Evolutionary conservation across 2,113 vertebrate genomes (phyloP).

Genomic region (Sander lucioperca): DNA sequence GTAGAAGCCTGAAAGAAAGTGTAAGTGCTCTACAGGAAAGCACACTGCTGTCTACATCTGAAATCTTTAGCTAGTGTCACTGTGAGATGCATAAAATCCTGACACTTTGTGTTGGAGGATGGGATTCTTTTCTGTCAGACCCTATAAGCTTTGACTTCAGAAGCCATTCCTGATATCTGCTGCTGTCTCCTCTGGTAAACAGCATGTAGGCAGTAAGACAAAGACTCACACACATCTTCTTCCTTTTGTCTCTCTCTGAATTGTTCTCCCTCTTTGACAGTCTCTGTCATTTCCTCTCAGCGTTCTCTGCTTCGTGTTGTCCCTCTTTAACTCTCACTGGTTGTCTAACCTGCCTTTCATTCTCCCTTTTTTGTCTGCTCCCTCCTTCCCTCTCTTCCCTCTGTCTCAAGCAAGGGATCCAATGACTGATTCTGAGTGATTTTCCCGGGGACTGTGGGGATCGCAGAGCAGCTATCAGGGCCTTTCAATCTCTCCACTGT

Average conservation of each 20-base stretch:
- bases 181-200: conserved; percentile 62
- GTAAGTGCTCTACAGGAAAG: conserved; percentile 30
- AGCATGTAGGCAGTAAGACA: conserved; percentile 64
- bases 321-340: conserved; percentile 69
- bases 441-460: conserved; percentile 88
- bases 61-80: conserved; percentile 51
- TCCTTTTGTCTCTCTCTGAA: conserved; percentile 50
- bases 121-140: conserved; percentile 57
- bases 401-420: conserved; percentile 86
- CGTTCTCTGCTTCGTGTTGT: conserved; percentile 39
- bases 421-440: conserved; percentile 89
- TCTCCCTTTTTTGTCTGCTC: conserved; percentile 52
- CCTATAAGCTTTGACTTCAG: conserved; percentile 54
- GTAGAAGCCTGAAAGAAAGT: conserved; percentile 34
- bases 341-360: conserved; percentile 74
- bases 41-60: conserved; percentile 29
- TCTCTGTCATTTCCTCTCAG: conserved; percentile 54
- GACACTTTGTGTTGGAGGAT: conserved; percentile 53
- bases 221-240: conserved; percentile 53
- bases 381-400: conserved; percentile 58
- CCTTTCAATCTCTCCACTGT: conserved; percentile 92
- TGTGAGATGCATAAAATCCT: conserved; percentile 41
- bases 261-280: conserved; percentile 58
- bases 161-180: conserved; percentile 56
- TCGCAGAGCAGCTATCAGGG: conserved; percentile 88